These are phyloP conservation scores for Daphoenositta chrysoptera DNA, from an alignment of 2,113 vertebrate species.

Conservation along the genomic window DNA sequence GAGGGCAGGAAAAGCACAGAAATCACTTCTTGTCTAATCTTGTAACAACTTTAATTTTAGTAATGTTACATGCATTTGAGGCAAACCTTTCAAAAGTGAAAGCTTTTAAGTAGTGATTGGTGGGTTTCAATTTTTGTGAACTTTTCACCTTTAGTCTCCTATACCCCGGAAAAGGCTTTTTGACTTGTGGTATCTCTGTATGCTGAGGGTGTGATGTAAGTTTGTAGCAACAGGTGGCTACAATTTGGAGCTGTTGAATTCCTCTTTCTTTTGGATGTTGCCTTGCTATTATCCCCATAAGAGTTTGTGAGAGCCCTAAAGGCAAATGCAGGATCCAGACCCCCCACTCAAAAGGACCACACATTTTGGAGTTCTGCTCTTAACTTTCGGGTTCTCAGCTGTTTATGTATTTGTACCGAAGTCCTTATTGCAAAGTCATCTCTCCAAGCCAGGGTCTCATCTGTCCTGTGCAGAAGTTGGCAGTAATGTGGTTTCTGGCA, in stretches of 20 bases:
- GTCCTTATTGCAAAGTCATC: background rate
- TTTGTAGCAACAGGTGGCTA: background rate
- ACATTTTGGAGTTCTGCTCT: background rate
- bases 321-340: background rate
- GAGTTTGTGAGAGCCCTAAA: background rate
- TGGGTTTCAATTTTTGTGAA: background rate
- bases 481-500: background rate
- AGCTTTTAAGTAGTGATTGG: background rate
- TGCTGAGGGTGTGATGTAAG: background rate
- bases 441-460: background rate
- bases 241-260: background rate
- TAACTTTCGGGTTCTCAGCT: background rate
- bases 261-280: background rate
- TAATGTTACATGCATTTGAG: background rate
- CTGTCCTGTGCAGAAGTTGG: background rate
- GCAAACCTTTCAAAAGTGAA: background rate
- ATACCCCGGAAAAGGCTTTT: background rate
- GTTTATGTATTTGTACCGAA: background rate
- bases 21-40: background rate
- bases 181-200: background rate
- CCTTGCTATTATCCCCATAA: background rate
- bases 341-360: background rate
- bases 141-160: background rate
- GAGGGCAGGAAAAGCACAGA: background rate
- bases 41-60: background rate